Evolutionary conservation across 2,888 invertebrate genomes (phyloP), one percentile per base, ranked within the genome.

Genomic region (Drosophila rellima): DNA sequence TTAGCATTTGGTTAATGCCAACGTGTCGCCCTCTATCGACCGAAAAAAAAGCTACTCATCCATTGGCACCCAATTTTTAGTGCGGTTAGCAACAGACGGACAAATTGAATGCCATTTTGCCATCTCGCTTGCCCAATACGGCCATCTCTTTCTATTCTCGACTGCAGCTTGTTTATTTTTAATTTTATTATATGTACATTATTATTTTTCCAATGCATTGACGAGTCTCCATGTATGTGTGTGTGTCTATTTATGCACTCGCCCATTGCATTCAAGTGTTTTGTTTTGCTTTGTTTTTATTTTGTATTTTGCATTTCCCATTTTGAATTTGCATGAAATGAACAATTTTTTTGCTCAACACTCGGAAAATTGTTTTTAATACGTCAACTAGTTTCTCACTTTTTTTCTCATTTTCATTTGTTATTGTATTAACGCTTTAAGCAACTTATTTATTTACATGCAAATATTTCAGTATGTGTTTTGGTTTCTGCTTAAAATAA

Each of bases 1-100:
- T 84, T 84, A 84, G 83, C 87, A 88, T 84, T 83, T 83, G 87
- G 83, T 83, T 84, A 84, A 84, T 87, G 78, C 78, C 78, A 88
- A 84, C 81, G 73, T 73, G 67, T 72, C 70, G 68, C 72, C 59
- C 67, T 50, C 66, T 74, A 70, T 50, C 57, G 82, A 64, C 77
- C 76, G 61, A 62, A 26, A 74, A 74, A 74, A 71, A 54, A 37
- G 29, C 31, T 60, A 57, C 74, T 59, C 69, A 71, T 42, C 48
- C 66, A 70, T 61, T 56, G 65, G 57, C 64, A 50, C 66, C 60
- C 61, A 67, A 55, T 67, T 82, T 71, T 78, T 78, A 73, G 70
- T 81, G 89, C 87, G 84, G 83, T 88, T 84, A 78, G 87, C 76
- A 84, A 86, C 83, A 80, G 73, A 61, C 50, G 11, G 60, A 15